These are phyloP conservation scores for Spodoptera littoralis DNA, from an alignment of 2,888 invertebrate genomes.

Conservation along the genomic window DNA sequence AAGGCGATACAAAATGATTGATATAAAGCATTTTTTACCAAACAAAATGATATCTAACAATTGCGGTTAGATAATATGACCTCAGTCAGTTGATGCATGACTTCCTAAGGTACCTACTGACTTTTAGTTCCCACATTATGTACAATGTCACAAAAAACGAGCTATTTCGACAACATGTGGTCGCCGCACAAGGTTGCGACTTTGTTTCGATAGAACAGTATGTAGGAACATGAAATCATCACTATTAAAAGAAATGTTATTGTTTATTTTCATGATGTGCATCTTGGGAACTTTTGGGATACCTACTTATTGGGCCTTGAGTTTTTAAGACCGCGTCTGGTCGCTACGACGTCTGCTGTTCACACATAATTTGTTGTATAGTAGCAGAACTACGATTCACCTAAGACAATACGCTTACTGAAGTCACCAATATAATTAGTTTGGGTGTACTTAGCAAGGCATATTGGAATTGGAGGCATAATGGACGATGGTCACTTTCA, in stretches of 20 bases:
- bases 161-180: conserved; percentile 85
- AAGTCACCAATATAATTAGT: too few species aligned
- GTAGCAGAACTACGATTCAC: too few species aligned
- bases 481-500: too few species aligned
- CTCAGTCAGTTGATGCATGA: conserved; percentile 54
- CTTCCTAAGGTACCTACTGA: conserved; percentile 53
- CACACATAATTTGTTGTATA: too few species aligned
- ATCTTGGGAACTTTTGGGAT: conserved; percentile 26
- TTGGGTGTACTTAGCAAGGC: too few species aligned
- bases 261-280: conserved; percentile 31
- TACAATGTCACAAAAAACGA: conserved; percentile 81
- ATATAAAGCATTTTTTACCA: conserved; percentile 45
- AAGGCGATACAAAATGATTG: conserved; percentile 46
- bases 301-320: too few species aligned
- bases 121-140: conserved; percentile 82
- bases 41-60: conserved; percentile 47
- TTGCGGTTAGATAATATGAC: conserved; percentile 53
- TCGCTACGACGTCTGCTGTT: too few species aligned
- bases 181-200: conserved; percentile 79
- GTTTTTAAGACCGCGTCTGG: too few species aligned
- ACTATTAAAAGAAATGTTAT: conserved; percentile 56
- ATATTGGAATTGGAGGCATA: too few species aligned
- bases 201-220: conserved; percentile 48
- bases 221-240: conserved; percentile 58
- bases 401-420: too few species aligned